Evolutionary conservation across 2,113 vertebrate genomes (phyloP), one percentile per base, ranked within the genome.

Genomic region (Camelus dromedarius): DNA sequence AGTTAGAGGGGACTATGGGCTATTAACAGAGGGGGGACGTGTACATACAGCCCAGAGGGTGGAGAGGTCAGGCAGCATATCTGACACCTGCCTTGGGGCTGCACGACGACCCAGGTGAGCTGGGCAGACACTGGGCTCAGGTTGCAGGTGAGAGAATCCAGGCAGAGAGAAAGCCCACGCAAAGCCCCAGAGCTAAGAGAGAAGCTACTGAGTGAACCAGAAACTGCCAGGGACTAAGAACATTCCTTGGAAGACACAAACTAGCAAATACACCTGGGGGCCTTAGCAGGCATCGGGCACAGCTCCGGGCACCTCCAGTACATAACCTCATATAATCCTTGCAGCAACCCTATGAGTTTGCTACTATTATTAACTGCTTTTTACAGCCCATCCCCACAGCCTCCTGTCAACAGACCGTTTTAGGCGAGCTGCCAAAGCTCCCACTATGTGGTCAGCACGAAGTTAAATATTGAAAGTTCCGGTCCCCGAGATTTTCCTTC

Each of bases 391-490:
- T 48, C 62, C 26, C 64, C 35, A 13, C 54, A 32, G 82, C 19
- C 52, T 76, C 69, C 11, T 0, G 0, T 3, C 4, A 28, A 62
- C 0, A 4, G 69, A 32, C n/a, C n/a, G 0, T 30, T 80, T 46
- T 5, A 32, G 72, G 95, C 38, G 0, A 42, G 64, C 67, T 70
- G 83, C 93, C 95, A 93, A 66, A 60, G 24, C 28, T 75, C 67
- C 62, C 24, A 0, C 22, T 38, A 14, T 8, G 32, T 77, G 91
- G 83, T 84, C 97, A 90, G 52, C 91, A 73, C 93, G 89, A 54
- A 93, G 87, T 38, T 28, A 93, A 96, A 89, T 89, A 95, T 73
- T 96, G 91, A 62, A 95, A 77, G 56, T 72, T 48, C 54, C 8
- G 2, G 73, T 56, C 83, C 26, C n/a, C 0, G 0, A 3, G 1